Conservation (phyloP, 2,113 vertebrate species). For the Pantherophis guttatus region DNA sequence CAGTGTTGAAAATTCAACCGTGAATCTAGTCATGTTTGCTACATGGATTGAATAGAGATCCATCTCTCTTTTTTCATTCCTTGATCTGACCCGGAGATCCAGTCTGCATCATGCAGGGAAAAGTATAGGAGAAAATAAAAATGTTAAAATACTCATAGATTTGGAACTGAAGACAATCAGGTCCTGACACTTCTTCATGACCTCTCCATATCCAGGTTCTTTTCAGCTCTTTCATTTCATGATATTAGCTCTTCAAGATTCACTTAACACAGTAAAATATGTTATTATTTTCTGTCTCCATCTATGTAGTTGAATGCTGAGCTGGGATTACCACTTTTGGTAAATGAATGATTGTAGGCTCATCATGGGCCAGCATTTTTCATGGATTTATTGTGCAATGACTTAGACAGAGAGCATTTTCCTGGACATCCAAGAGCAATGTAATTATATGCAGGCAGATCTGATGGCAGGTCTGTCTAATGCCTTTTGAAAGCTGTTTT, state of each 20-base stretch:
- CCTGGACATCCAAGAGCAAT: background rate
- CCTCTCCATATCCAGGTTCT: background rate
- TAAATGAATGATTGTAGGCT: slow-evolving; percentile 7
- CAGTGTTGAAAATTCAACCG: background rate
- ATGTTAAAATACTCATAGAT: background rate
- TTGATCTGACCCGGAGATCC: background rate
- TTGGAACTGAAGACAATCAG: background rate
- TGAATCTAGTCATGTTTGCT: background rate
- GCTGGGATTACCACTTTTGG: slow-evolving; percentile 1
- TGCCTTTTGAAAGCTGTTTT: background rate
- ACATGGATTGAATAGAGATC: background rate
- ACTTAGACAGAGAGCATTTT: background rate
- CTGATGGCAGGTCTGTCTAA: background rate
- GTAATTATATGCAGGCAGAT: background rate
- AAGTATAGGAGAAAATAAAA: background rate
- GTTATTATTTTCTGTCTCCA: slow-evolving; percentile 1
- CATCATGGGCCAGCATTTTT: background rate
- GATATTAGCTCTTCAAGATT: background rate
- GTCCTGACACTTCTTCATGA: background rate
- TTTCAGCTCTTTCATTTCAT: background rate
- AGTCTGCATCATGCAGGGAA: background rate
- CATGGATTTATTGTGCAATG: slow-evolving; percentile 13
- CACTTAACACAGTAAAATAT: background rate
- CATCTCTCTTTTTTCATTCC: background rate
- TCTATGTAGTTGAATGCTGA: slow-evolving; percentile 2